phyloP scores from a whole-genome alignment of 2,797 vertebrate genomes.

The Numenius phaeopus region DNA sequence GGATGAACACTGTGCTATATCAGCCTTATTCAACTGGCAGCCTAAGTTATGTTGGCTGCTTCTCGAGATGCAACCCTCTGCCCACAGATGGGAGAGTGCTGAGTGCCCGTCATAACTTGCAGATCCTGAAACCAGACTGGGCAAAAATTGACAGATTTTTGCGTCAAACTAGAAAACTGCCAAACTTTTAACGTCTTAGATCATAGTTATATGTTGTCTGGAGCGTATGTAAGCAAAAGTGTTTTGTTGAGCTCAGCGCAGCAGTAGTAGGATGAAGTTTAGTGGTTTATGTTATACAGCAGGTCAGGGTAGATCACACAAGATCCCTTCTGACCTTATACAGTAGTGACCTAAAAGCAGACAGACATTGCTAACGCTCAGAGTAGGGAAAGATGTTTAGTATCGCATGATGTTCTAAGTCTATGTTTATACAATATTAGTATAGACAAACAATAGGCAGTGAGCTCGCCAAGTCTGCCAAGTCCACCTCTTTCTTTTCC shows the following conservation, averaged over 20 bases:
- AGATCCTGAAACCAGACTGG: not conserved
- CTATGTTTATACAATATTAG: accelerated
- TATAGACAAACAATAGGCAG: not conserved
- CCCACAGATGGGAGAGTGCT: not conserved
- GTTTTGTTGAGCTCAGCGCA: not conserved
- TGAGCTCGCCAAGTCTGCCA: not conserved
- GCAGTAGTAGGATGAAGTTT: not conserved
- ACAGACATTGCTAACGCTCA: not conserved
- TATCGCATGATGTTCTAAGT: not conserved
- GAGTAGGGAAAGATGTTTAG: not conserved
- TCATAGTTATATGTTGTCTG: not conserved
- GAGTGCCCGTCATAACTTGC: not conserved
- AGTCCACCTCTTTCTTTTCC: not conserved
- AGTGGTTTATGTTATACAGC: not conserved
- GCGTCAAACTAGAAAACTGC: not conserved
- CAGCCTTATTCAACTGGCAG: not conserved
- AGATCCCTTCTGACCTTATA: not conserved
- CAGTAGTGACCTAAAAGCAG: not conserved
- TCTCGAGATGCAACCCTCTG: not conserved
- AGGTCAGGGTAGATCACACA: not conserved
- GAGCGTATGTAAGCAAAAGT: not conserved
- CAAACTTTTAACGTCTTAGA: not conserved
- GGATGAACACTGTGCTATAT: not conserved
- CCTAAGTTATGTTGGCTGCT: not conserved
- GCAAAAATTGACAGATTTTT: not conserved